A percentile compares a stretch with the other conserved stretches of the same genome.
Evolutionary conservation across 2,113 vertebrate species (phyloP).

Genomic region (Nicator chloris): DNA sequence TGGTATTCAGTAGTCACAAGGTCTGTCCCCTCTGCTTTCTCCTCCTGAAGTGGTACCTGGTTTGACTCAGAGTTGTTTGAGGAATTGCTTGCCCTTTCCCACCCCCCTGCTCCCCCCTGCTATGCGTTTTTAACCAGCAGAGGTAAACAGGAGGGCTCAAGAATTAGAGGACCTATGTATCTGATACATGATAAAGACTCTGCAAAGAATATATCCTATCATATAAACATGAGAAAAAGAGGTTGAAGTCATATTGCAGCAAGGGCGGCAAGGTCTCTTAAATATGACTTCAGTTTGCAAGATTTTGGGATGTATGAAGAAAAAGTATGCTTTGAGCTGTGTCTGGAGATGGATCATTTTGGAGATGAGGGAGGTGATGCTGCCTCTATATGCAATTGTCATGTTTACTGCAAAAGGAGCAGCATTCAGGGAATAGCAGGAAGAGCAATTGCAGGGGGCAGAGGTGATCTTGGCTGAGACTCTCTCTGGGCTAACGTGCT

Average conservation of each 20-base stretch:
- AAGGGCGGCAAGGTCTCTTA: background rate
- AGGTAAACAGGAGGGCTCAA: constrained; percentile 2
- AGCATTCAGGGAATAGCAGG: background rate
- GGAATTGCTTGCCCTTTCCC: background rate
- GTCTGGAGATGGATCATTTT: background rate
- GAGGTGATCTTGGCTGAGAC: background rate
- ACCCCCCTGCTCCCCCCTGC: background rate
- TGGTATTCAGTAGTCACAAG: background rate
- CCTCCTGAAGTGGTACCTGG: background rate
- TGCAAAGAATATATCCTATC: background rate
- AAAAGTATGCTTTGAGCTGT: background rate
- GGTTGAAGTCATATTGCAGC: background rate
- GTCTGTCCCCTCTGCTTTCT: background rate
- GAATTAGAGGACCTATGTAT: background rate
- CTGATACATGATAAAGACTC: background rate
- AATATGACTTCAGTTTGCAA: background rate
- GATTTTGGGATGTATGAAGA: background rate
- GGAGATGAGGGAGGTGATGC: background rate
- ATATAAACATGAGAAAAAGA: background rate
- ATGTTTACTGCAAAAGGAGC: background rate
- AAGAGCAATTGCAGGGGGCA: background rate
- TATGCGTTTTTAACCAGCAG: background rate
- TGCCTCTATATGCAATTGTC: background rate
- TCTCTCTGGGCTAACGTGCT: background rate
- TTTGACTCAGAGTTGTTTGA: background rate